Percentiles rank a stretch among this genome's conserved stretches.
These are phyloP conservation scores for Nesidiocoris tenuis DNA, from an alignment of 2,888 invertebrate species.

Conservation along the genomic window DNA sequence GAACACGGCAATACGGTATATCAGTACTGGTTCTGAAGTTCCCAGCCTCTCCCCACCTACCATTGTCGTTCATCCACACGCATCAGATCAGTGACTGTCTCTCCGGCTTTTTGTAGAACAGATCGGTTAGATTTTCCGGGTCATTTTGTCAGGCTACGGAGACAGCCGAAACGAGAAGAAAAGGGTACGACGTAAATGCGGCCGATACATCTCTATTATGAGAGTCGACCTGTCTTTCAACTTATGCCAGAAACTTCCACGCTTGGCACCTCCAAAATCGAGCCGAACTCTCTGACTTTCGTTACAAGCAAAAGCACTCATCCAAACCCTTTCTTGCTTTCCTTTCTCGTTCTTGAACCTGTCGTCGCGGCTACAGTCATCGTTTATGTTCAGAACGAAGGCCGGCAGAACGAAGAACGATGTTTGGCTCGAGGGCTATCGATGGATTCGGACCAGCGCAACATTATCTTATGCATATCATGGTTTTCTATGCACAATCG, in stretches of 20 bases:
- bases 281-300: not conserved
- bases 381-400: not conserved
- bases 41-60: too few species aligned
- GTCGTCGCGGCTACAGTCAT: not conserved
- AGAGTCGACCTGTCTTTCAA: conserved; percentile 31
- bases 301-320: conserved; percentile 28
- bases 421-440: too few species aligned
- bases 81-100: too few species aligned
- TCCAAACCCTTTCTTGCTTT: too few species aligned
- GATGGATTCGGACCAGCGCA: too few species aligned
- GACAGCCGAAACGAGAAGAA: conserved; percentile 17
- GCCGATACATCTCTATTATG: conserved; percentile 38
- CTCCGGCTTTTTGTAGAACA: too few species aligned
- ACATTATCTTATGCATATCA: too few species aligned
- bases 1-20: too few species aligned
- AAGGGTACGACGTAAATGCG: conserved; percentile 32
- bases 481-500: too few species aligned
- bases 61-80: too few species aligned
- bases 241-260: conserved; percentile 26
- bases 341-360: not conserved
- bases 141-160: not conserved
- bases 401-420: too few species aligned
- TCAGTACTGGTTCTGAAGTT: too few species aligned
- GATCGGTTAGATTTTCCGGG: not conserved
- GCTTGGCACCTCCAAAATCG: not conserved